A percentile compares a stretch with the other conserved stretches of the same genome.
These are phyloP conservation scores for Microctonus hyperodae DNA, from an alignment of 2,888 invertebrate species.

Conservation along the genomic window DNA sequence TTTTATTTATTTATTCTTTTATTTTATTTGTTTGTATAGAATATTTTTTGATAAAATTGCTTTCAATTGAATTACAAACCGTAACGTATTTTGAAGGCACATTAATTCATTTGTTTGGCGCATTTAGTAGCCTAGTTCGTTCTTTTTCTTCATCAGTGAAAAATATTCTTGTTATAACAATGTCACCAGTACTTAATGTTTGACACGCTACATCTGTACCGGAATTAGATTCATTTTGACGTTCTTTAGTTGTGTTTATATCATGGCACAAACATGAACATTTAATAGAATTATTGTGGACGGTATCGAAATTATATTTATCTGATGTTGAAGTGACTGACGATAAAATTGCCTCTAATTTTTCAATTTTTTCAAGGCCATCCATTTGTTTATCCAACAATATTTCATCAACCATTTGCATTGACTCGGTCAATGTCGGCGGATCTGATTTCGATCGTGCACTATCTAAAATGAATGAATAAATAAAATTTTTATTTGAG, in stretches of 20 bases:
- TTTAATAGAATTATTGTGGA: constrained; percentile 66
- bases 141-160: constrained; percentile 69
- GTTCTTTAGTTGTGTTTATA: constrained; percentile 50
- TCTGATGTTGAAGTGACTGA: constrained; percentile 78
- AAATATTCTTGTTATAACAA: constrained; percentile 87
- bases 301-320: constrained; percentile 66
- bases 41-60: background rate
- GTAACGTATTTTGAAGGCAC: constrained; percentile 28
- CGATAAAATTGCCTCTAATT: constrained; percentile 84
- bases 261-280: constrained; percentile 61
- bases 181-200: constrained; percentile 90
- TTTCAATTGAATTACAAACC: constrained; percentile 10
- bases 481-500: constrained; percentile 31
- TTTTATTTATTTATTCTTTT: background rate
- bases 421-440: constrained; percentile 85
- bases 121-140: constrained; percentile 66
- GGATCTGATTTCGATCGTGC: constrained; percentile 80
- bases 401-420: constrained; percentile 88
- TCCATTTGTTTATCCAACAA: constrained; percentile 84
- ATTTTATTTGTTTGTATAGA: background rate
- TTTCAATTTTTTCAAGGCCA: constrained; percentile 84
- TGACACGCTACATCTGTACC: constrained; percentile 73
- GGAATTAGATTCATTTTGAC: constrained; percentile 55
- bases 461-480: constrained; percentile 58
- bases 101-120: constrained; percentile 62